Percentiles rank a stretch among this genome's conserved stretches.
These are phyloP conservation scores for Riparia riparia DNA, from an alignment of 2,113 vertebrate species.

Conservation along the genomic window DNA sequence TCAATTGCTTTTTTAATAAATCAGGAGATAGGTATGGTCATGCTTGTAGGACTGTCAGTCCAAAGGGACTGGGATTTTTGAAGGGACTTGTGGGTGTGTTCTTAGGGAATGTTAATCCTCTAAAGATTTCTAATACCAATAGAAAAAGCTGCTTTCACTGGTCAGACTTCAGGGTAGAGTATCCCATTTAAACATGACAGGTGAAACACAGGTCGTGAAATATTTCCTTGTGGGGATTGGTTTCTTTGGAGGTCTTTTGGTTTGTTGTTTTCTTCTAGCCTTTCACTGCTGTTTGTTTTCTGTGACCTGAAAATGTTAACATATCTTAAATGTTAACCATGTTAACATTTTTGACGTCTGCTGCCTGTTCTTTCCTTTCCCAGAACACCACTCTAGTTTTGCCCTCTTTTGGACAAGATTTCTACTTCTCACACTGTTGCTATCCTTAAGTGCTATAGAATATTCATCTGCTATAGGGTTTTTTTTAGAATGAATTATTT, in stretches of 20 bases:
- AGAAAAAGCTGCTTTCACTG: neutral
- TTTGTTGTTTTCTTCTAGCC: neutral
- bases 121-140: neutral
- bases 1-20: neutral
- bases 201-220: neutral
- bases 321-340: neutral
- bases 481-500: conserved; percentile 6
- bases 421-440: neutral
- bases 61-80: neutral
- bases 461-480: neutral
- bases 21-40: neutral
- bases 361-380: neutral
- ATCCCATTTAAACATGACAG: neutral
- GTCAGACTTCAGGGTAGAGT: neutral
- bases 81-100: neutral
- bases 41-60: neutral
- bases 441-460: neutral
- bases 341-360: neutral
- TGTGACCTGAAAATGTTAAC: neutral
- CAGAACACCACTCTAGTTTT: neutral
- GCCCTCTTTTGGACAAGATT: neutral
- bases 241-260: neutral
- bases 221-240: neutral
- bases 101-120: neutral
- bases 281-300: neutral